Evolutionary conservation across 2,797 vertebrate species (phyloP).

Genomic region (Xenentodon cancila): DNA sequence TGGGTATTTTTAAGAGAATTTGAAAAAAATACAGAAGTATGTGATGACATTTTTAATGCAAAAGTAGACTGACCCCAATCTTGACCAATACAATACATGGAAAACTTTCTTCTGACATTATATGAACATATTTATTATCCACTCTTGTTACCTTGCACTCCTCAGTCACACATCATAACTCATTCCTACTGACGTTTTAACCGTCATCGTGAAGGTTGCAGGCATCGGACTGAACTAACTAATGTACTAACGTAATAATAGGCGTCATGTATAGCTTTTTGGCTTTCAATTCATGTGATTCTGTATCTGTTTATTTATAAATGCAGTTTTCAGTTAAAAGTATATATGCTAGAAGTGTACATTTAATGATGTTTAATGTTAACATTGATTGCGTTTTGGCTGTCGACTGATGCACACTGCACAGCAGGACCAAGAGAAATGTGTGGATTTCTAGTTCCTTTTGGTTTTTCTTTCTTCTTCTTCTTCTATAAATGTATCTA

Average conservation of each 20-base stretch:
- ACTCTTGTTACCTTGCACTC: conserved; percentile 14
- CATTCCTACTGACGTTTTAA: conserved; percentile 24
- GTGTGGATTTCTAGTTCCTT: conserved; percentile 44
- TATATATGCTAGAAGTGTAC: conserved; percentile 58
- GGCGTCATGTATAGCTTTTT: conserved; percentile 55
- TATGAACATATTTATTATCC: conserved; percentile 2
- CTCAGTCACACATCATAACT: conserved; percentile 12
- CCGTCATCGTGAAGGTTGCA: conserved; percentile 14
- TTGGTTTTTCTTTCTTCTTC: conserved; percentile 31
- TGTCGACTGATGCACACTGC: conserved; percentile 20
- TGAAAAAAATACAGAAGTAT: conserved; percentile 10
- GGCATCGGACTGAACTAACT: conserved; percentile 40
- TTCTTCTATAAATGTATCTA: conserved; percentile 55
- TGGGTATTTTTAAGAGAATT: conserved; percentile 7
- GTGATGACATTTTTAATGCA: conserved; percentile 15
- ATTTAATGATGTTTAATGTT: conserved; percentile 39
- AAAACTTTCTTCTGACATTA: conserved; percentile 5
- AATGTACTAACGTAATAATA: conserved; percentile 57
- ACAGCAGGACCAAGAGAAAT: conserved; percentile 57
- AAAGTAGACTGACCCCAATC: conserved; percentile 5
- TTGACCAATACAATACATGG: background rate
- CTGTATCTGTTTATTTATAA: conserved; percentile 76
- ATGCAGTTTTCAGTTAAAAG: conserved; percentile 45
- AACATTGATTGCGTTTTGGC: conserved; percentile 11
- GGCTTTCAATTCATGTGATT: conserved; percentile 46